Evolutionary conservation across 2,797 vertebrate species (phyloP).

Genomic region (Podargus strigoides): DNA sequence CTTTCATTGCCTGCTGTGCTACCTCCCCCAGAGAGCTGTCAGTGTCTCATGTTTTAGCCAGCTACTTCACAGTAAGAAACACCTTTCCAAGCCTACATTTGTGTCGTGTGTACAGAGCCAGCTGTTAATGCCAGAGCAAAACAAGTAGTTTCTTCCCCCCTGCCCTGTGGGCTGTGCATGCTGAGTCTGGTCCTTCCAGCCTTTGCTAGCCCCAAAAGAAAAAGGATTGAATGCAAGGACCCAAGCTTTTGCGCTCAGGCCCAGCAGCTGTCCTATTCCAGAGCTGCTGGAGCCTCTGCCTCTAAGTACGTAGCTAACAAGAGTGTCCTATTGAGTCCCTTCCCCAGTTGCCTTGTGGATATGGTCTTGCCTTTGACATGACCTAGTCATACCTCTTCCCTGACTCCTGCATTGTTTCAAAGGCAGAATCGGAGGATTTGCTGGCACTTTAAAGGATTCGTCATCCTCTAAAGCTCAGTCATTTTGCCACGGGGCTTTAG

Average conservation of each 20-base stretch:
- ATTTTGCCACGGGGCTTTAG: neutral
- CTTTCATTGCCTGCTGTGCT: neutral
- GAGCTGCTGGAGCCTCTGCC: neutral
- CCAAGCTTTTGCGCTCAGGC: neutral
- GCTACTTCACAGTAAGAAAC: neutral
- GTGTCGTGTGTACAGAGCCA: neutral
- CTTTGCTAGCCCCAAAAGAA: neutral
- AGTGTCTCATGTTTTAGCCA: neutral
- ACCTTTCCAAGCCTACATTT: neutral
- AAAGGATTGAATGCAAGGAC: neutral
- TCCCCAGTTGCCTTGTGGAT: neutral
- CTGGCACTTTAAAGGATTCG: neutral
- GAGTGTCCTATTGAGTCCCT: neutral
- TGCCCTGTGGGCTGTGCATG: constrained; percentile 31
- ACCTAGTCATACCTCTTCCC: neutral
- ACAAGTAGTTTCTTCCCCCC: neutral
- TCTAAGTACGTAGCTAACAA: fast-evolving
- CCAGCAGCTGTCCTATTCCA: neutral
- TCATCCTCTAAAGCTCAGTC: neutral
- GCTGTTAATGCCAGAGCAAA: neutral
- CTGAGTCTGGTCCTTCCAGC: constrained; percentile 24
- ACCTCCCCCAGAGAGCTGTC: neutral
- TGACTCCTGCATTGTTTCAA: neutral
- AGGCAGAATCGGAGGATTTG: neutral
- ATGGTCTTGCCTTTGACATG: neutral